Base-by-base conservation (phyloP, 2,888 invertebrate genomes). In the Gymnoscelis rufifasciata region DNA sequence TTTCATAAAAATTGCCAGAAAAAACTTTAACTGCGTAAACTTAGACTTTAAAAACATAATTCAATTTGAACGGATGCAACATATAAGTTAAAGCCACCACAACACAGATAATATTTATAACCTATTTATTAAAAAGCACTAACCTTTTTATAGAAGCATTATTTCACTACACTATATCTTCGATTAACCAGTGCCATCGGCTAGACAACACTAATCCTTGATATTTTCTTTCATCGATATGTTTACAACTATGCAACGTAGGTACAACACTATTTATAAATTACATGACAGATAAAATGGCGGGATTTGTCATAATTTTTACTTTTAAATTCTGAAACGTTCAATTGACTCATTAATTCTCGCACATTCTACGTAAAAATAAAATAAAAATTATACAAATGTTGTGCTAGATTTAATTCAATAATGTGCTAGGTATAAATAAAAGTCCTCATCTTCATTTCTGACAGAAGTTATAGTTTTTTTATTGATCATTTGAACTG, bases 291-390 rank as follows among this genome's bases (percentile, higher is more conserved):
- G 49, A 38, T 38, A 57, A 60, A 64, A 62, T 63, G 67, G 66
- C 67, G 67, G 67, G 66, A 69, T 47, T 50, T 36, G 54, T 56
- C 45, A 52, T 45, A 35, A 43, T 52, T 56, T 55, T 40, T 44
- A 40, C 45, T 55, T 53, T 38, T 36, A 33, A 38, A 33, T 45
- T 42, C 45, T 46, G 50, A 12, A 50, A 50, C 7, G 10, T 33
- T 33, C 6, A 33, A 35, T 14, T 33, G 15, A 10, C 10, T 7
- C 7, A 7, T 35, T 23, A 35, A 10, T 19, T 5, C 19, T 19
- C 10, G 13, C 7, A 1, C 8, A 33, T 14, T n/a, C 7, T n/a
- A 35, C 19, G 19, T 35, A 7, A 10, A 19, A 6, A 7, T 6
- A 15, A 26, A 33, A 31, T 3, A 3, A 19, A 3, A 3, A 3